A percentile compares a stretch with the other conserved stretches of the same genome.
These are phyloP conservation scores for Toxostoma redivivum DNA, from an alignment of 2,113 vertebrate species.

Conservation along the genomic window DNA sequence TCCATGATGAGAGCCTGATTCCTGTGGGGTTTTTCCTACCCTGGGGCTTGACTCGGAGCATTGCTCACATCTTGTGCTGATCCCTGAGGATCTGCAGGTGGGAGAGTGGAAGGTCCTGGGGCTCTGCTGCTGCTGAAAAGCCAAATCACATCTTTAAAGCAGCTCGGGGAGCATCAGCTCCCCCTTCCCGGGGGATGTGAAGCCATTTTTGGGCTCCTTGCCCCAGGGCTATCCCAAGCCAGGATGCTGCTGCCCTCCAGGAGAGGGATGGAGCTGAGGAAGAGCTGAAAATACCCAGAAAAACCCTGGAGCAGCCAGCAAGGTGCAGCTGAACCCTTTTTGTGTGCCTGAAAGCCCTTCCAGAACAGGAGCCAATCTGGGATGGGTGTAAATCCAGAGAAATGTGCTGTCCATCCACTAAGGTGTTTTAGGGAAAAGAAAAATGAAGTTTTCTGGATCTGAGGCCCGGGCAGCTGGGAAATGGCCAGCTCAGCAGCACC, in stretches of 20 bases:
- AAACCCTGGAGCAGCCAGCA: background rate
- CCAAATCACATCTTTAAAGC: background rate
- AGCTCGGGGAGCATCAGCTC: background rate
- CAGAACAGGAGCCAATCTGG: fast-evolving
- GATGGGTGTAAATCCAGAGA: background rate
- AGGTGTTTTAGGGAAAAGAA: background rate
- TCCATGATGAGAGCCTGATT: fast-evolving
- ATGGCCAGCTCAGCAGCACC: background rate
- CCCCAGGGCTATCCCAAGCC: background rate
- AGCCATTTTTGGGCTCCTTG: background rate
- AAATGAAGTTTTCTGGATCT: background rate
- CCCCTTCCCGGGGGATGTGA: background rate
- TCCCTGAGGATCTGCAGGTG: background rate
- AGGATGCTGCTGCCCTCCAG: background rate
- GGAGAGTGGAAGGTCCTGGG: background rate
- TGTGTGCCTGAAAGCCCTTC: background rate
- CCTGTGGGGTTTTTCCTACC: background rate
- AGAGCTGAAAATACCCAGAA: background rate
- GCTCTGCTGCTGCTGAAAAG: background rate
- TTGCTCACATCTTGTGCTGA: fast-evolving
- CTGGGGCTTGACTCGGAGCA: background rate
- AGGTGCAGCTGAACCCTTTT: background rate
- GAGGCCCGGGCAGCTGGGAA: background rate
- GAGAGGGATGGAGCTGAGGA: background rate
- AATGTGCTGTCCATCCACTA: fast-evolving